Base-by-base conservation (phyloP, 2,113 vertebrate species). In the Corythornis madagascariensis region DNA sequence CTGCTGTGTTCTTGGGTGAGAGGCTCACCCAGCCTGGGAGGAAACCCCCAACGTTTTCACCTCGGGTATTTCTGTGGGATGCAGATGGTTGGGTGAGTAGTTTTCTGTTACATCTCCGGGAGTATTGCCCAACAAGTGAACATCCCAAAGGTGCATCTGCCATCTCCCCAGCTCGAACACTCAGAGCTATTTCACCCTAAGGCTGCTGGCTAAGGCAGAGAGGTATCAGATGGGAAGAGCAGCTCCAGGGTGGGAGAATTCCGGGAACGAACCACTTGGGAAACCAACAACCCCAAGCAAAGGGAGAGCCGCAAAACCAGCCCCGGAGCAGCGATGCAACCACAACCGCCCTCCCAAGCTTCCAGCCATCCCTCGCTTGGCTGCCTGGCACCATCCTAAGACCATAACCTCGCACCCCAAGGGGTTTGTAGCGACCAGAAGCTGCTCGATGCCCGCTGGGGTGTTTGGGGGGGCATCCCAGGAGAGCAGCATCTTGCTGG, bases 171-270 rank as follows among this genome's bases (percentile, higher is more conserved):
- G 10, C 56, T 80, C 14, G 4, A 19, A 69, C 22, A 22, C 13
- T 15, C 6, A 16, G 0, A 6, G 50, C 50, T 31, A 24, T 15
- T 57, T 77, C 28, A 11, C 69, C 11, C n/a, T 9, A 5, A 31
- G 24, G 14, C 4, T 42, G 35, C 2, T 48, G 63, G 2, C 22
- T 3, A 15, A 3, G 25, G 19, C 11, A 63, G 5, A n/a, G 14
- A n/a, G 14, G 0, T 2, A 48, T 7, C 45, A 43, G 47, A 25
- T 0, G 8, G 61, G 48, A 67, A 38, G 6, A 38, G 2, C 19
- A 3, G 56, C 1, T 2, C 19, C 35, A 20, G 0, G 1, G 33
- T 0, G 60, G 35, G 13, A 61, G 20, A 1, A 4, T 17, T 4
- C 24, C 8, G 16, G 45, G 22, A 60, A 8, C 0, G 25, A 3